Conservation (phyloP, 2,797 vertebrate genomes). For the Distichodus sexfasciatus region DNA sequence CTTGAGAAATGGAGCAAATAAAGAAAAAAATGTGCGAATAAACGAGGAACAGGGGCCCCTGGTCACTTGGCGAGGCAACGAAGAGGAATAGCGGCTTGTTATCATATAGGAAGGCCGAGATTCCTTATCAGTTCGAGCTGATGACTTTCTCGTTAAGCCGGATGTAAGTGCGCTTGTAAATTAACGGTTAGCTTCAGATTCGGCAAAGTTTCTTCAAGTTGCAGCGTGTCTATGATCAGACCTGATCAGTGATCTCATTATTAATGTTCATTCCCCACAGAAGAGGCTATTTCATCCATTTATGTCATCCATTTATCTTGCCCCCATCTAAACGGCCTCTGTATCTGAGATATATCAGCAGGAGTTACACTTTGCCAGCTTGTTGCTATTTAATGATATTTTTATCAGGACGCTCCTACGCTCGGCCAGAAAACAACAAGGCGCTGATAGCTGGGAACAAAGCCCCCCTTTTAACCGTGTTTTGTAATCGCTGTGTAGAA, state of each 20-base stretch:
- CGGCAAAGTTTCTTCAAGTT: slow-evolving; percentile 19
- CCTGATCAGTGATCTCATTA: too few species aligned
- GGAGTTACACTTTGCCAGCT: neutral
- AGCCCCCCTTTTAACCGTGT: too few species aligned
- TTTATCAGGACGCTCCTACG: slow-evolving; percentile 18
- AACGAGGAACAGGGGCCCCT: slow-evolving; percentile 17
- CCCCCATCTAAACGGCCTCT: slow-evolving; percentile 22
- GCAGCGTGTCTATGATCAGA: slow-evolving; percentile 18
- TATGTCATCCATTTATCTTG: slow-evolving; percentile 37
- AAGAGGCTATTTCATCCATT: too few species aligned
- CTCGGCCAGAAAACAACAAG: too few species aligned
- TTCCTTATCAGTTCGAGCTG: slow-evolving; percentile 21
- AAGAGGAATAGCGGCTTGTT: slow-evolving; percentile 28
- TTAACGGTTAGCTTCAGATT: slow-evolving; percentile 34
- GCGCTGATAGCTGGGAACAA: too few species aligned
- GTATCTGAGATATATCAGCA: slow-evolving; percentile 22
- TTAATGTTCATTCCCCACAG: slow-evolving; percentile 21
- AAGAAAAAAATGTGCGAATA: slow-evolving; percentile 30
- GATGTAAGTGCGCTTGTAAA: slow-evolving; percentile 29
- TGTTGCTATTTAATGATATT: slow-evolving; percentile 23
- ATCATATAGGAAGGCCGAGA: slow-evolving; percentile 20
- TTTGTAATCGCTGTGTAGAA: too few species aligned
- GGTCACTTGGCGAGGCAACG: slow-evolving; percentile 37
- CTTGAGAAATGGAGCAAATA: slow-evolving; percentile 33
- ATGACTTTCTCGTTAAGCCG: slow-evolving; percentile 16